A percentile compares a stretch with the other conserved stretches of the same genome.
phyloP scores from a whole-genome alignment of 2,113 vertebrate species.

The Notarius quadriscutis region DNA sequence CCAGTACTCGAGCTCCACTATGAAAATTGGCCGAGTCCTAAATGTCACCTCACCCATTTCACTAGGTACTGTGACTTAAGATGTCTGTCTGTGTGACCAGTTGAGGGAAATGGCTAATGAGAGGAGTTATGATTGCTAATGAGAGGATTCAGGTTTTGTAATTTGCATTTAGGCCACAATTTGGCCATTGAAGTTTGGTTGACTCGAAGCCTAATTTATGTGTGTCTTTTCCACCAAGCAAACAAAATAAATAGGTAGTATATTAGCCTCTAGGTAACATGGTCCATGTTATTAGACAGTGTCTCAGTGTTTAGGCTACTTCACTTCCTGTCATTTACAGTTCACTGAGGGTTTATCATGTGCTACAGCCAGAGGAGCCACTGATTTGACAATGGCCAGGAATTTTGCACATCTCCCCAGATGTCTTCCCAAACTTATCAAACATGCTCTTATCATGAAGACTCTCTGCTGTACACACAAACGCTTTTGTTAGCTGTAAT shows the following conservation, averaged over 20 bases:
- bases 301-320: constrained; percentile 16
- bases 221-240: neutral
- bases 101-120: neutral
- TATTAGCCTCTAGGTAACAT: neutral
- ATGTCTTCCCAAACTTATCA: neutral
- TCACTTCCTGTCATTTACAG: neutral
- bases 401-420: neutral
- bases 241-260: neutral
- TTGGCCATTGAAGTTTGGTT: neutral
- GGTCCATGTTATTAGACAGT: neutral
- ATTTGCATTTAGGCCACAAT: neutral
- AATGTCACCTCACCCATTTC: constrained; percentile 64
- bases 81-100: neutral
- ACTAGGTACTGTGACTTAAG: constrained; percentile 73
- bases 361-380: constrained; percentile 47
- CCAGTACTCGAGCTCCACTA: constrained; percentile 73
- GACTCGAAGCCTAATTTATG: neutral
- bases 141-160: neutral
- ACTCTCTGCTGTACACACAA: neutral
- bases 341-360: constrained; percentile 7
- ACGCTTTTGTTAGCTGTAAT: neutral
- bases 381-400: neutral
- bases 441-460: neutral
- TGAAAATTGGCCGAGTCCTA: constrained; percentile 64
- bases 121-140: neutral